These are phyloP conservation scores for Lamproptera curius DNA, from an alignment of 2,888 invertebrate species.

Conservation along the genomic window DNA sequence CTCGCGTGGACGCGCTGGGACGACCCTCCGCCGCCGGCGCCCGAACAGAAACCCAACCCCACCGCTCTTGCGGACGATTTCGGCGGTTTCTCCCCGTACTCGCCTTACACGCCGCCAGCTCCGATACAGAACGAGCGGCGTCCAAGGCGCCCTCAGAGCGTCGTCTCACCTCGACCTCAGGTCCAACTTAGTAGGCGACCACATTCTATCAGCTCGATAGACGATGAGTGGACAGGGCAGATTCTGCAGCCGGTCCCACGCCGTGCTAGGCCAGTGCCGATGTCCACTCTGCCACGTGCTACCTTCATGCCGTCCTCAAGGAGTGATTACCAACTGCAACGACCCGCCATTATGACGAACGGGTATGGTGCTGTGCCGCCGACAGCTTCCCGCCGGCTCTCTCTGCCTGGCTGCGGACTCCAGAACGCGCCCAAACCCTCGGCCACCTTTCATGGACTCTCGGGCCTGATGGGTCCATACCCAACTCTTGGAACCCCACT, in stretches of 20 bases:
- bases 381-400: conserved; percentile 71
- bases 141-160: conserved; percentile 75
- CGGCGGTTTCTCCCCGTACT: conserved; percentile 75
- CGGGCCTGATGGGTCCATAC: conserved; percentile 50
- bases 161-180: conserved; percentile 62
- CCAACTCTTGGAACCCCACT: conserved; percentile 53
- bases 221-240: conserved; percentile 66
- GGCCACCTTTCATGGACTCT: conserved; percentile 80
- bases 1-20: conserved; percentile 66
- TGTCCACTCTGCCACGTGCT: conserved; percentile 65
- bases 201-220: conserved; percentile 79
- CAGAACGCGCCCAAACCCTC: conserved; percentile 77
- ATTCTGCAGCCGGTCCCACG: conserved; percentile 76
- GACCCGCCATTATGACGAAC: conserved; percentile 73
- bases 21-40: conserved; percentile 73
- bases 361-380: conserved; percentile 72
- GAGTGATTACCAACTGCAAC: conserved; percentile 80
- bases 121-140: conserved; percentile 48
- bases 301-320: conserved; percentile 79
- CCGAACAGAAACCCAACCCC: conserved; percentile 42
- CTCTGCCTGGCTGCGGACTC: conserved; percentile 73
- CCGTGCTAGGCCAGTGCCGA: conserved; percentile 66
- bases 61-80: conserved; percentile 53
- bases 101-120: conserved; percentile 76
- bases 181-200: conserved; percentile 69